Conservation (phyloP, 2,888 invertebrate genomes). For the Lagria hirta region DNA sequence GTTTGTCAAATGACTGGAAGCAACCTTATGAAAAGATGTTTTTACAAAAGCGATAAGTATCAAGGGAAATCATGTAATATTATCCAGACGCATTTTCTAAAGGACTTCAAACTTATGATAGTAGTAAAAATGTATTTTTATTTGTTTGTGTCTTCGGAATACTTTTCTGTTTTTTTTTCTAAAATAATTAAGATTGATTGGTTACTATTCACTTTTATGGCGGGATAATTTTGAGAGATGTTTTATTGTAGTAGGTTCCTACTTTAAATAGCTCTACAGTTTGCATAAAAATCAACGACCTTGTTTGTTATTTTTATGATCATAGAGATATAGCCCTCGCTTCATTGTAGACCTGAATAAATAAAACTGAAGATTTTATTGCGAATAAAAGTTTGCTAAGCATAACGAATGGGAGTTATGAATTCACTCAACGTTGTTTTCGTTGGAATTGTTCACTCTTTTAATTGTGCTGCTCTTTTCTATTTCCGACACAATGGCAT, state of each 20-base stretch:
- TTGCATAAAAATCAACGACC: slow-evolving; percentile 3
- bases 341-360: slow-evolving; percentile 5
- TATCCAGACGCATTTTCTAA: slow-evolving; percentile 22
- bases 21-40: slow-evolving; percentile 20
- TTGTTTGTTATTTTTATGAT: slow-evolving; percentile 15
- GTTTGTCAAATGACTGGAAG: slow-evolving; percentile 1
- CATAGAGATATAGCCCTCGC: slow-evolving; percentile 3
- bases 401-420: not conserved
- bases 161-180: too few species aligned
- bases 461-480: too few species aligned
- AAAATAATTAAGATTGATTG: too few species aligned
- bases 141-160: too few species aligned
- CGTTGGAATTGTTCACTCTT: too few species aligned
- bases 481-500: too few species aligned
- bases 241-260: too few species aligned
- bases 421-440: too few species aligned
- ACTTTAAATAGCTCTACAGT: too few species aligned
- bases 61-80: slow-evolving; percentile 37
- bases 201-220: slow-evolving; percentile 31
- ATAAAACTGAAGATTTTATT: slow-evolving; percentile 3
- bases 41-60: slow-evolving; percentile 32
- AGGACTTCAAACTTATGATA: slow-evolving; percentile 26
- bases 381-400: not conserved
- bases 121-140: slow-evolving; percentile 36
- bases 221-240: too few species aligned